Evolutionary conservation across 2,888 invertebrate species (phyloP), one percentile per base, ranked within the genome.

Genomic region (Ernsta delagoae): DNA sequence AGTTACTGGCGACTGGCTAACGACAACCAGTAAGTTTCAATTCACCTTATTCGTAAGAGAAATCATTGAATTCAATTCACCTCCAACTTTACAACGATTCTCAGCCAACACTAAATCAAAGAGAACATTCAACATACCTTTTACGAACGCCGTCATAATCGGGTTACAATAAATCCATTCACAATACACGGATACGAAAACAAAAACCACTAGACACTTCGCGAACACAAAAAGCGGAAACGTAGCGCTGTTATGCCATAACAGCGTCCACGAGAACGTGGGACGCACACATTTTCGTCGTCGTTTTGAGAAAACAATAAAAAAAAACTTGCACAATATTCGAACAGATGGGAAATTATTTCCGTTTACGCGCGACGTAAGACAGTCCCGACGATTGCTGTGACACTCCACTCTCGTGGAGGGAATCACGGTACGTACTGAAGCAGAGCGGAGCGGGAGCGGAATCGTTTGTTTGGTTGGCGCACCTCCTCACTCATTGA

Each of bases 271-370:
- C 70, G 77, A 64, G 72, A 72, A 70, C 78, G 77, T 79, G 77
- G 77, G 82, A 78, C 85, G 81, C 83, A 82, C 85, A 86, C 88
- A 88, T 84, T 81, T 87, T 83, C 73, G 75, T 71, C 75, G 75
- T 77, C 76, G 78, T 80, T 83, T 85, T 78, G 72, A 75, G 82
- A 79, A 80, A 84, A 86, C 83, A 85, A 85, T 85, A 16, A 86
- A 85, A 84, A 84, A 50, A 77, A 78, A 90, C 89, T 86, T 85
- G 84, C 89, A 90, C 88, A 88, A 88, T 91, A 89, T 89, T 89
- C 88, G 83, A 87, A 90, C 92, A 92, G 91, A 89, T 92, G 92
- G 86, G 80, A 84, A 86, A 89, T 88, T 91, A 90, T 90, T 92
- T 90, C 88, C 83, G 88, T 88, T 84, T 83, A 85, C 90, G 86